Conservation (phyloP, 2,113 vertebrate genomes). For the Glaucidium brasilianum region DNA sequence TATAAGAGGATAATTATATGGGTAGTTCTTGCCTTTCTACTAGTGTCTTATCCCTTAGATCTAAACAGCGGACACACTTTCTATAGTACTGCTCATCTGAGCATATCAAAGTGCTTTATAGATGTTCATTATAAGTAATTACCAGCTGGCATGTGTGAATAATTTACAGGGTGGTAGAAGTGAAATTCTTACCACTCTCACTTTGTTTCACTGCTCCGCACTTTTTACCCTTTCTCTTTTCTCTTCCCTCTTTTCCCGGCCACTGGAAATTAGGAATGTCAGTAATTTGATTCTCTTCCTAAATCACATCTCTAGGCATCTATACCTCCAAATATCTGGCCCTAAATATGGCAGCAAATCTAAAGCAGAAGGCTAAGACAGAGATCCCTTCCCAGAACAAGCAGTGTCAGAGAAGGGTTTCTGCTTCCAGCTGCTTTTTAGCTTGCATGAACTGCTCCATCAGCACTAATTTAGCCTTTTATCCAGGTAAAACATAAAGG, state of each 20-base stretch:
- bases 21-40: slow-evolving; percentile 55
- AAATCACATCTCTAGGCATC: not conserved
- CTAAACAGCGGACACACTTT: slow-evolving; percentile 51
- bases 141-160: slow-evolving; percentile 32
- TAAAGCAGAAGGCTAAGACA: not conserved
- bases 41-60: slow-evolving; percentile 63
- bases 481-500: not conserved
- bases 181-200: not conserved
- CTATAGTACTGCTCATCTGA: slow-evolving; percentile 44
- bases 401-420: not conserved
- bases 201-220: not conserved
- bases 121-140: slow-evolving; percentile 57
- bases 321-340: not conserved
- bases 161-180: slow-evolving; percentile 20
- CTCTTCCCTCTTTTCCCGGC: not conserved
- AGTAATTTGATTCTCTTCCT: not conserved
- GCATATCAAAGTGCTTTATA: slow-evolving; percentile 64
- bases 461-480: not conserved
- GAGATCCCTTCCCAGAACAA: not conserved
- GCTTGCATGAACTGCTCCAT: not conserved
- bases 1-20: slow-evolving; percentile 61
- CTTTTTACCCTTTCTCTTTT: not conserved
- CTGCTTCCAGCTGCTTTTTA: not conserved
- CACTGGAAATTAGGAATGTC: not conserved
- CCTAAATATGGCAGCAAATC: not conserved